Evolutionary conservation across 2,888 invertebrate genomes (phyloP), one percentile per base, ranked within the genome.

Genomic region (Anthophora plumipes): DNA sequence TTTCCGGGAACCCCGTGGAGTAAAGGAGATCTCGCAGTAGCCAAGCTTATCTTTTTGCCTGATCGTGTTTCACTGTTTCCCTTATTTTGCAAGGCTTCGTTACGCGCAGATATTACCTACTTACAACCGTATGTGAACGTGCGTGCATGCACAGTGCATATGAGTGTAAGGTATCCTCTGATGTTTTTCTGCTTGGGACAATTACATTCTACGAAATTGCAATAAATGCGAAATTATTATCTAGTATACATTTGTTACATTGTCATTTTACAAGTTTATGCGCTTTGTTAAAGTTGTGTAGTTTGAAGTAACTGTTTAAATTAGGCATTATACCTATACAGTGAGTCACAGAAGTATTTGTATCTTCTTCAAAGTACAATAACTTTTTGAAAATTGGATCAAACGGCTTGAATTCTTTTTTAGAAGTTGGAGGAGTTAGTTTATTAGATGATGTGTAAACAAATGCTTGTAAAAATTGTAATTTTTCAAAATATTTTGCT

Each of bases 1-100:
- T 90, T 91, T 91, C 92, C 89, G 87, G 90, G 91, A 92, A 92
- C 88, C 86, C 86, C 85, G 83, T 75, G 85, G 84, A 87, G 85
- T 84, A 84, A 86, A 87, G 84, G 79, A 85, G 85, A 89, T 87
- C 85, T 87, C 87, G 87, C 91, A 86, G 91, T 90, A 89, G 89
- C 89, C 75, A 61, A 46, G 52, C 78, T 88, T 91, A 92, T 92
- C 92, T 88, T 57, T 67, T 74, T 71, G 88, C 77, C 90, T 88
- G 82, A 92, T 92, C 92, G 84, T 86, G 89, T 90, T 89, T 85
- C 85, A 78, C 85, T 83, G 85, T 88, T 89, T 80, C 79, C 86
- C 86, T 86, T 85, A 86, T 88, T 89, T 91, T 85, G 87, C 89
- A 82, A 86, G 83, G 83, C 81, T 85, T 87, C 85, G 88, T 89